Percentiles rank a stretch among this genome's conserved stretches.
Evolutionary conservation across 2,888 invertebrate species (phyloP).

Genomic region (Cerceris ruficornis): DNA sequence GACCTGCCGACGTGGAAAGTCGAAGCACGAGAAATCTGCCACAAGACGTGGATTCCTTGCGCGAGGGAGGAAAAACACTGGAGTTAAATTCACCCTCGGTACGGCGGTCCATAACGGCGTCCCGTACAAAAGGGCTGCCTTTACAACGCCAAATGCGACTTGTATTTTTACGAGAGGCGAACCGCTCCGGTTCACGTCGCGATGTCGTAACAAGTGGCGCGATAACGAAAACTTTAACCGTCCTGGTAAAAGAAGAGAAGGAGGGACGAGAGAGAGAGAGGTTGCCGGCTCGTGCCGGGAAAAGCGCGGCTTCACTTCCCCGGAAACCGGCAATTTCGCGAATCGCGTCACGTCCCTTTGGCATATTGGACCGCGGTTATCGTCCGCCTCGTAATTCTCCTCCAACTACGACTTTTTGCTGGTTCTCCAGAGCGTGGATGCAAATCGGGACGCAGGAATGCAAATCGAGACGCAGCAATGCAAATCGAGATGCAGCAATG

Average conservation of each 20-base stretch:
- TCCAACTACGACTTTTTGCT: too few relatives aligned
- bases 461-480: too few relatives aligned
- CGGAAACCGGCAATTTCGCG: too few relatives aligned
- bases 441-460: too few relatives aligned
- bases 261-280: background rate
- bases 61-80: slow-evolving; percentile 6
- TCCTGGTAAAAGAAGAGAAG: background rate
- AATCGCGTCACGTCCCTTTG: too few relatives aligned
- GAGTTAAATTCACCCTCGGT: slow-evolving; percentile 18
- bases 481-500: too few relatives aligned
- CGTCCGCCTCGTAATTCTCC: too few relatives aligned
- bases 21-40: background rate
- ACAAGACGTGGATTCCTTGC: background rate
- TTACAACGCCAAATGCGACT: background rate
- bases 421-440: too few relatives aligned
- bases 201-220: slow-evolving; percentile 25
- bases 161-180: slow-evolving; percentile 5
- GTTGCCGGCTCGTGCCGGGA: background rate
- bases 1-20: background rate
- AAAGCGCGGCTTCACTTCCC: background rate
- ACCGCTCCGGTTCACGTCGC: background rate
- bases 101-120: slow-evolving; percentile 14
- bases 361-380: too few relatives aligned
- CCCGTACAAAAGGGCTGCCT: slow-evolving; percentile 20
- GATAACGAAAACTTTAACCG: slow-evolving; percentile 18